Conservation (phyloP, 2,113 vertebrate genomes). For the Machaerirhynchus nigripectus region DNA sequence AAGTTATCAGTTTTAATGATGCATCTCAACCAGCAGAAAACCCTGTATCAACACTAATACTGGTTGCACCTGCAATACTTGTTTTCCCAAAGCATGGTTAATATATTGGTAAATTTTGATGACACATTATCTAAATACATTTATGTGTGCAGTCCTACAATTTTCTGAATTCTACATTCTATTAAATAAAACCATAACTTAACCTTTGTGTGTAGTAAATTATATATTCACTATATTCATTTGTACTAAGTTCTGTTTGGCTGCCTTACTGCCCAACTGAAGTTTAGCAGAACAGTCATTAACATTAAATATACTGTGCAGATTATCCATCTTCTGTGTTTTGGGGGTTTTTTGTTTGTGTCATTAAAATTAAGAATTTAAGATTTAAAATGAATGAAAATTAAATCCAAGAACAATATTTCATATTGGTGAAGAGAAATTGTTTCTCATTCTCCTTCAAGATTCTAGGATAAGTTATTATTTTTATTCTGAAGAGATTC, state of each 20-base stretch:
- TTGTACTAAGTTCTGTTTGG: background rate
- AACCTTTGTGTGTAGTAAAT: background rate
- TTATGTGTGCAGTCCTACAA: background rate
- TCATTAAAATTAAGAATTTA: background rate
- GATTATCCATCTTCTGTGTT: background rate
- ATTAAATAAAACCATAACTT: background rate
- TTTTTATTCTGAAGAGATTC: background rate
- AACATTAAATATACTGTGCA: background rate
- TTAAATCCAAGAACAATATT: background rate
- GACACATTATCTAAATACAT: background rate
- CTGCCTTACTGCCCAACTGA: background rate
- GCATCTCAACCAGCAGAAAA: background rate
- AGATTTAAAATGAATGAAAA: background rate
- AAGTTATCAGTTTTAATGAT: background rate
- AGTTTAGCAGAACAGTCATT: background rate
- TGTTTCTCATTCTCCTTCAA: background rate
- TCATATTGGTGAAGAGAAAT: background rate
- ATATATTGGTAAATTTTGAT: background rate
- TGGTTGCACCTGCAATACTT: background rate
- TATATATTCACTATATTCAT: background rate
- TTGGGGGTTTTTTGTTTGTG: rapidly evolving
- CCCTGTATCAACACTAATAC: background rate
- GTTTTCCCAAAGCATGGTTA: background rate
- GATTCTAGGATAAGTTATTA: background rate
- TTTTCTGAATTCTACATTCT: background rate